Evolutionary conservation across 2,797 vertebrate genomes (phyloP).

Genomic region (Typhlichthys eigenmanni): DNA sequence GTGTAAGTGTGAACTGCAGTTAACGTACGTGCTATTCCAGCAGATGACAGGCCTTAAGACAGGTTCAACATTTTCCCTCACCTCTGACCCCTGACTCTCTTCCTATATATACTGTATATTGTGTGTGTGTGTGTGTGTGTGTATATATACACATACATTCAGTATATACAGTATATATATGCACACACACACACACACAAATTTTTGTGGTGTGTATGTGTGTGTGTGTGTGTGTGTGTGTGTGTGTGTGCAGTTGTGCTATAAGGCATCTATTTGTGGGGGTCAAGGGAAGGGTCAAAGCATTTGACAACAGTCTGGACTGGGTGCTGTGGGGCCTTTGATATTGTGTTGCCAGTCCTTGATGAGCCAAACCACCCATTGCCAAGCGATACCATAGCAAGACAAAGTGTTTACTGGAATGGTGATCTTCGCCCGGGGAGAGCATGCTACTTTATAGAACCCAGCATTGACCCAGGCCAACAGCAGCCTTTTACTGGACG

Average conservation of each 20-base stretch:
- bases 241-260: no score
- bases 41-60: no score
- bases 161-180: no score
- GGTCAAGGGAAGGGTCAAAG: no score
- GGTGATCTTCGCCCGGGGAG: constrained; percentile 15
- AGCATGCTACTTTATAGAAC: not conserved
- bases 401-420: constrained; percentile 6
- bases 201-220: no score
- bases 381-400: constrained; percentile 14
- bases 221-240: no score
- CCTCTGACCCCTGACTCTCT: no score
- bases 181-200: not conserved
- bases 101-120: no score
- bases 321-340: constrained; percentile 24
- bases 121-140: constrained; percentile 1
- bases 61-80: no score
- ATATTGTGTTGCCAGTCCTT: constrained; percentile 10
- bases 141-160: not conserved
- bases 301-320: no score
- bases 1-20: not conserved
- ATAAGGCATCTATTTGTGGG: no score
- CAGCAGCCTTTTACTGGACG: constrained; percentile 22
- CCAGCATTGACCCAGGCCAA: constrained; percentile 12
- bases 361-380: not conserved
- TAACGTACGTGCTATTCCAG: no score